These are phyloP conservation scores for Netelia melanura DNA, from an alignment of 2,888 invertebrate species.

Conservation along the genomic window DNA sequence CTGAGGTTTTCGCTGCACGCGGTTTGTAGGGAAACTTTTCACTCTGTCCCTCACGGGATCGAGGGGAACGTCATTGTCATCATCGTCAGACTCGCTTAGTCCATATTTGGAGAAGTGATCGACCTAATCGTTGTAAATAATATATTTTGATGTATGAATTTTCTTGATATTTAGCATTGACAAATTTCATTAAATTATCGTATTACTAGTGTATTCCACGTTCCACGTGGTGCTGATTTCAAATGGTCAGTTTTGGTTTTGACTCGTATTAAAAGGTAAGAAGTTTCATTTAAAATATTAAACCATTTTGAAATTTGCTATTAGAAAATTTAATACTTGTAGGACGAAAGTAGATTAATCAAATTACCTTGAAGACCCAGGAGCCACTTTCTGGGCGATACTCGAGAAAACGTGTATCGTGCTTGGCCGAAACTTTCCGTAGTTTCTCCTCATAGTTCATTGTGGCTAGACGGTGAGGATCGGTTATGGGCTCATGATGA, in stretches of 20 bases:
- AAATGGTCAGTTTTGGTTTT: too few species aligned
- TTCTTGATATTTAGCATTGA: too few species aligned
- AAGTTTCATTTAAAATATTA: too few species aligned
- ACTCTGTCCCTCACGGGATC: constrained; percentile 74
- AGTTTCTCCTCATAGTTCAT: constrained; percentile 95
- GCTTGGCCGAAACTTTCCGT: constrained; percentile 93
- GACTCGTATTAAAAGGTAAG: too few species aligned
- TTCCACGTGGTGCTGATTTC: too few species aligned
- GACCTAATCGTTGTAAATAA: constrained; percentile 86
- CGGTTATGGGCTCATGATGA: constrained; percentile 91
- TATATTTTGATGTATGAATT: too few species aligned
- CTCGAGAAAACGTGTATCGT: constrained; percentile 96
- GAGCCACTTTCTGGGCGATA: constrained; percentile 98
- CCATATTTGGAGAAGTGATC: constrained; percentile 98
- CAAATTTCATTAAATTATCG: too few species aligned
- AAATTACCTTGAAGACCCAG: constrained; percentile 95
- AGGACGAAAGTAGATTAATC: constrained; percentile 11
- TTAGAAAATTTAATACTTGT: too few species aligned
- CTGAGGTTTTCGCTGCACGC: constrained; percentile 28
- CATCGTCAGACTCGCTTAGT: constrained; percentile 95
- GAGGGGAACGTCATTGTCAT: constrained; percentile 86
- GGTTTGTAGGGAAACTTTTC: constrained; percentile 53
- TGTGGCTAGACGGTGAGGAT: constrained; percentile 90
- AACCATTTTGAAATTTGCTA: too few species aligned
- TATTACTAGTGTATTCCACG: too few species aligned